A percentile compares a stretch with the other conserved stretches of the same genome.
Conservation (phyloP, 1,140 invertebrate genomes). For the Phortica variegata region DNA sequence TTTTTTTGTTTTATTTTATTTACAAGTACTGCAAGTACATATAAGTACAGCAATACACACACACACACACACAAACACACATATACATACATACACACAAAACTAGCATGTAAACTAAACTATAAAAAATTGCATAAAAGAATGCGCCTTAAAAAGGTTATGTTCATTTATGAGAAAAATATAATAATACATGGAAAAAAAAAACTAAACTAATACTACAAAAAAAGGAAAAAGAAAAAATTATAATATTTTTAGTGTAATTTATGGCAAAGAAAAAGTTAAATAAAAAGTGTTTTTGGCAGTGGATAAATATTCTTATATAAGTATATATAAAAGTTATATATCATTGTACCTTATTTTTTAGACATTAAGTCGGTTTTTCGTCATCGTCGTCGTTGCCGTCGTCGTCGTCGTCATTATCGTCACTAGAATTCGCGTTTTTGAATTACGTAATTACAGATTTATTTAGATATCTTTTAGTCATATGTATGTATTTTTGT, state of each 20-base stretch:
- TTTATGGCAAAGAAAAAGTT: not conserved
- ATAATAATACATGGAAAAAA: too few species aligned
- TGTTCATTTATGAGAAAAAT: too few species aligned
- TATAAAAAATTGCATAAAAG: too few species aligned
- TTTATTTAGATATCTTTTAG: too few species aligned
- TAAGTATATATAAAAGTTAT: constrained; percentile 10
- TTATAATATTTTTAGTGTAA: constrained; percentile 18
- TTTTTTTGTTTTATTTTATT: not conserved
- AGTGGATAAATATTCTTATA: constrained; percentile 14
- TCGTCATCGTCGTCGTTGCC: constrained; percentile 22
- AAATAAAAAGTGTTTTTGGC: constrained; percentile 21
- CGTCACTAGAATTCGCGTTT: constrained; percentile 21
- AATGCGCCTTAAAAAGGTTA: too few species aligned
- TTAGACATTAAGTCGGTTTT: constrained; percentile 50
- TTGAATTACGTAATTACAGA: too few species aligned
- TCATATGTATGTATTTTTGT: too few species aligned
- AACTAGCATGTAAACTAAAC: constrained; percentile 11
- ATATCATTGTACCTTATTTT: constrained; percentile 54
- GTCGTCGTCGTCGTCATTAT: constrained; percentile 22
- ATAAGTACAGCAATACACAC: constrained; percentile 6
- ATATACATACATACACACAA: constrained; percentile 5
- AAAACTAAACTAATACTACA: not conserved
- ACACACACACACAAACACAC: constrained; percentile 12
- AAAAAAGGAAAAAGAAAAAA: constrained; percentile 5
- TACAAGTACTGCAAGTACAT: not conserved